These are phyloP conservation scores for Zootermopsis nevadensis DNA, from an alignment of 2,888 invertebrate species.

Conservation along the genomic window DNA sequence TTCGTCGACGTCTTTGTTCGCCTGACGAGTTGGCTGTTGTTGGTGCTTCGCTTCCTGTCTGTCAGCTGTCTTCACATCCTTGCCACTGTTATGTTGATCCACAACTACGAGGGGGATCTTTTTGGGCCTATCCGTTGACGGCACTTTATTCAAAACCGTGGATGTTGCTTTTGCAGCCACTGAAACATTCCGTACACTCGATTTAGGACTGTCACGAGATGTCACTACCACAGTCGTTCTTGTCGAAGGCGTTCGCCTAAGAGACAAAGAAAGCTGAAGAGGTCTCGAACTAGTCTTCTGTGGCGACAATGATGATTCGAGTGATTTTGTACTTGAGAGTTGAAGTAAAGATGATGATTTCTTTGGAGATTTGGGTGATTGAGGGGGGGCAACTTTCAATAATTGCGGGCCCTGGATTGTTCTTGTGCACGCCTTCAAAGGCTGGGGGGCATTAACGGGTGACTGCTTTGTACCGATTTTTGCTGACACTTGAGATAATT, in stretches of 20 bases:
- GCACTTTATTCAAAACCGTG: neutral
- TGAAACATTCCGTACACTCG: neutral
- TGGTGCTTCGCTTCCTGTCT: neutral
- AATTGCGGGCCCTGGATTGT: slow-evolving; percentile 49
- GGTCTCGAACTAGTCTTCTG: slow-evolving; percentile 38
- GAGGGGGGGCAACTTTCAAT: slow-evolving; percentile 38
- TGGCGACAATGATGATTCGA: slow-evolving; percentile 41
- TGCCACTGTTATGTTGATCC: slow-evolving; percentile 13
- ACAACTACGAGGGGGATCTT: slow-evolving; percentile 25
- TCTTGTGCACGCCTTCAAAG: slow-evolving; percentile 44
- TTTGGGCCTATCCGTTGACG: neutral
- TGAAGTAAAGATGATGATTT: slow-evolving; percentile 42
- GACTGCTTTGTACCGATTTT: slow-evolving; percentile 5
- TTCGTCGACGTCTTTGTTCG: slow-evolving; percentile 9
- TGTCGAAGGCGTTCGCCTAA: slow-evolving; percentile 56
- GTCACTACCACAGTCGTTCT: neutral
- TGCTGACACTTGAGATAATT: neutral
- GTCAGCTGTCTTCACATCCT: slow-evolving; percentile 13
- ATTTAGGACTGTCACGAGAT: neutral
- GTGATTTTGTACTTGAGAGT: neutral
- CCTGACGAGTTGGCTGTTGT: neutral
- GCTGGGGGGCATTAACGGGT: slow-evolving; percentile 16
- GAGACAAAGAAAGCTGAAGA: slow-evolving; percentile 51
- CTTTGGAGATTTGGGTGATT: slow-evolving; percentile 17
- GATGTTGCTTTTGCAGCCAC: neutral